Conservation (phyloP, 2,797 vertebrate genomes). For the Anabacerthia variegaticeps region DNA sequence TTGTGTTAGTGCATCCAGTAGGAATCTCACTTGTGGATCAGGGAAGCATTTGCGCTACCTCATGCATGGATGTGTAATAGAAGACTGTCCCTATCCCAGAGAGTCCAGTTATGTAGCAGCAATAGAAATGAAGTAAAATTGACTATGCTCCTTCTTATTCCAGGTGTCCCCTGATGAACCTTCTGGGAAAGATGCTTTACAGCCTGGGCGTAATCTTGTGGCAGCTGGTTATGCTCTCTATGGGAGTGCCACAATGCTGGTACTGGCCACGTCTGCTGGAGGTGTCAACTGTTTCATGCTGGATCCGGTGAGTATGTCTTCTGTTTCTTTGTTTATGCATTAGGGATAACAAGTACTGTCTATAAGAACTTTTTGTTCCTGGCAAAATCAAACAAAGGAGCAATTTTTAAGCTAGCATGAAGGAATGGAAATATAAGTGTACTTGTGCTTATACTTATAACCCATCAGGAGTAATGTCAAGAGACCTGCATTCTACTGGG, state of each 20-base stretch:
- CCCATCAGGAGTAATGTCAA: background rate
- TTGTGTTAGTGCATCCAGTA: background rate
- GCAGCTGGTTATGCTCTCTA: conserved; percentile 95
- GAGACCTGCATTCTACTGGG: background rate
- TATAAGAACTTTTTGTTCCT: background rate
- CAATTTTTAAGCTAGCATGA: background rate
- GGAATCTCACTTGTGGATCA: background rate
- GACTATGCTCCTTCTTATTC: background rate
- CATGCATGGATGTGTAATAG: background rate
- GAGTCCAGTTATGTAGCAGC: background rate
- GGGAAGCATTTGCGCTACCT: background rate
- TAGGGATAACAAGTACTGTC: background rate
- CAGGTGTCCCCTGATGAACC: conserved; percentile 84
- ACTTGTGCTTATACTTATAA: background rate
- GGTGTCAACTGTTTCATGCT: conserved; percentile 98
- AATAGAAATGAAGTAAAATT: background rate
- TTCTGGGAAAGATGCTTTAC: conserved; percentile 88
- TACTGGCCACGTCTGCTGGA: conserved; percentile 86
- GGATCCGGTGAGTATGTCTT: conserved; percentile 85
- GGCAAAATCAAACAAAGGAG: background rate
- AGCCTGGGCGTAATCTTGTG: conserved; percentile 89
- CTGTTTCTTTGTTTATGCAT: background rate
- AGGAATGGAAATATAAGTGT: background rate
- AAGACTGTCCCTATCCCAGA: background rate
- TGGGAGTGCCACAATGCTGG: conserved; percentile 96